These are phyloP conservation scores for Drosophila pseudoananassae DNA, from an alignment of 1,140 invertebrate species.

Conservation along the genomic window DNA sequence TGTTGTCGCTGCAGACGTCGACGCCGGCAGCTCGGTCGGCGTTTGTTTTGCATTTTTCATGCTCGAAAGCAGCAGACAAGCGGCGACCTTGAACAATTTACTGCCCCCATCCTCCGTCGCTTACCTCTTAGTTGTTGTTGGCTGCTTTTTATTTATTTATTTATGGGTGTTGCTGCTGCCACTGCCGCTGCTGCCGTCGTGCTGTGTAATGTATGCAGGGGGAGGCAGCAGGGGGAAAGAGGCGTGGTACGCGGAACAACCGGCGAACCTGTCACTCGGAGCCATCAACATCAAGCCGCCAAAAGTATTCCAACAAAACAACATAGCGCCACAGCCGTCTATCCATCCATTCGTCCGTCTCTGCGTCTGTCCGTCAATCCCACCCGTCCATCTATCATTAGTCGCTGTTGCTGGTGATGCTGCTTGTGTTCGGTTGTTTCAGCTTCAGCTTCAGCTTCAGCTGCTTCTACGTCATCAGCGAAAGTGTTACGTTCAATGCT, in stretches of 20 bases:
- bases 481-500: slow-evolving; percentile 82
- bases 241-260: slow-evolving; percentile 31
- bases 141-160: slow-evolving; percentile 74
- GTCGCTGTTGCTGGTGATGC: slow-evolving; percentile 58
- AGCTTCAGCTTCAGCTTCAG: slow-evolving; percentile 3
- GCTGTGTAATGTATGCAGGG: slow-evolving; percentile 66
- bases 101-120: slow-evolving; percentile 31
- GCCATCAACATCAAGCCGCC: slow-evolving; percentile 63
- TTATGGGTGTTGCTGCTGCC: slow-evolving; percentile 61
- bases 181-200: slow-evolving; percentile 6
- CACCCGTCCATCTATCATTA: slow-evolving; percentile 63
- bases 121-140: slow-evolving; percentile 29
- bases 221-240: slow-evolving; percentile 9
- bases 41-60: slow-evolving; percentile 82
- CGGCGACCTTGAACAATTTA: slow-evolving; percentile 81
- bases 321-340: slow-evolving; percentile 18
- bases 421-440: slow-evolving; percentile 10
- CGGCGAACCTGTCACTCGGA: slow-evolving; percentile 76
- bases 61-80: slow-evolving; percentile 78
- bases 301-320: slow-evolving; percentile 40
- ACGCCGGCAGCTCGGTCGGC: slow-evolving; percentile 33
- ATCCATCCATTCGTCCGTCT: slow-evolving; percentile 26
- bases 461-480: slow-evolving; percentile 54
- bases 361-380: slow-evolving; percentile 6
- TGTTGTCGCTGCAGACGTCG: slow-evolving; percentile 66